phyloP scores from a whole-genome alignment of 2,888 invertebrate genomes.

The Lasioglossum figueresi region DNA sequence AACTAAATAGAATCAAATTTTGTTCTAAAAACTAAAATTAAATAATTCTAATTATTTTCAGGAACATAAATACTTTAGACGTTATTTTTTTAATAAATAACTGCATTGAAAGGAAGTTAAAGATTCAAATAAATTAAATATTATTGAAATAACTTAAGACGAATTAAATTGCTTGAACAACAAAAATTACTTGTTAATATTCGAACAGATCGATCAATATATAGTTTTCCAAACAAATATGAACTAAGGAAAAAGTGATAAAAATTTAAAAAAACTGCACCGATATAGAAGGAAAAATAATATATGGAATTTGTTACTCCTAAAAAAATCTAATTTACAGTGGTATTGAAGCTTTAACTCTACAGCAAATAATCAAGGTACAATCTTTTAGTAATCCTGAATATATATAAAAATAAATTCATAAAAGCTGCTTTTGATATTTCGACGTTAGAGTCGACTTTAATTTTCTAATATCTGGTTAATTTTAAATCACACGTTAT shows the following conservation, averaged over 20 bases:
- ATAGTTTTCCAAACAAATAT: neutral
- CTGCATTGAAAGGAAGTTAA: neutral
- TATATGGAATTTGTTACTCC: constrained; percentile 2
- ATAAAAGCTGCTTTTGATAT: neutral
- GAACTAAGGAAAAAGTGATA: neutral
- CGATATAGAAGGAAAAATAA: neutral
- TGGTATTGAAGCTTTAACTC: neutral
- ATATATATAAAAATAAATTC: neutral
- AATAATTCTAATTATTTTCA: neutral
- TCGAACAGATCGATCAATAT: neutral
- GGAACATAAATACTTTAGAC: neutral
- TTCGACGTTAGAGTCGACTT: neutral
- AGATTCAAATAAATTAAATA: neutral
- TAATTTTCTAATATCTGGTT: constrained; percentile 25
- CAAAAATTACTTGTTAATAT: neutral
- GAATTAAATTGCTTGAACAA: neutral
- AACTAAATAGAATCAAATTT: neutral
- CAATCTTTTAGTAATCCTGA: neutral
- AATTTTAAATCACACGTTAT: constrained; percentile 46
- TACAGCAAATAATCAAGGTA: neutral
- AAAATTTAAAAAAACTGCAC: neutral
- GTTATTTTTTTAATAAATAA: neutral
- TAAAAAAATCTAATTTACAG: neutral
- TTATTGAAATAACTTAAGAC: neutral
- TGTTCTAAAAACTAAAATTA: neutral